These are phyloP conservation scores for Megastigmus dorsalis DNA, from an alignment of 2,888 invertebrate genomes.

Conservation along the genomic window DNA sequence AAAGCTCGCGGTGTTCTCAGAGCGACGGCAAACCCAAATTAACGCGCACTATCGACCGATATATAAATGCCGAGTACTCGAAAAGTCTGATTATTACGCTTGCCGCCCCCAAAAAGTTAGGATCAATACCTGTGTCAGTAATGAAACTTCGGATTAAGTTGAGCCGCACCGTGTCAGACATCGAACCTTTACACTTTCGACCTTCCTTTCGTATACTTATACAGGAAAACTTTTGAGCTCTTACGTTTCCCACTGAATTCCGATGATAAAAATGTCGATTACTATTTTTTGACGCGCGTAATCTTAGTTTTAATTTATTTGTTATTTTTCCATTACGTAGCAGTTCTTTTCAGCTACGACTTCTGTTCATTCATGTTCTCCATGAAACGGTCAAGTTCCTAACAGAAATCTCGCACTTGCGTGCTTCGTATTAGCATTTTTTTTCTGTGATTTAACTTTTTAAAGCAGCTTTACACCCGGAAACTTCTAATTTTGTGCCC, in stretches of 20 bases:
- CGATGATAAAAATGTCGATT: constrained; percentile 12
- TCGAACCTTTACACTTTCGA: too few relatives aligned
- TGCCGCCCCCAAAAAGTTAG: constrained; percentile 6
- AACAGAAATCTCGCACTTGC: too few relatives aligned
- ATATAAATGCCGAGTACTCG: constrained; percentile 7
- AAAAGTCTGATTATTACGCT: constrained; percentile 28
- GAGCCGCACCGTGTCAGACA: too few relatives aligned
- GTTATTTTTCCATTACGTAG: background rate
- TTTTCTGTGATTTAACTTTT: too few relatives aligned
- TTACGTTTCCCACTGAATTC: background rate
- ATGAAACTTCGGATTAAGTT: constrained; percentile 30
- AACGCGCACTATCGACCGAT: constrained; percentile 24
- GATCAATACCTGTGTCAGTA: constrained; percentile 17
- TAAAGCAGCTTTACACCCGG: too few relatives aligned
- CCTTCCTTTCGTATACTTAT: background rate
- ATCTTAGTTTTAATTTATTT: constrained; percentile 11
- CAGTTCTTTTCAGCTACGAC: background rate
- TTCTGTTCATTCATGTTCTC: too few relatives aligned
- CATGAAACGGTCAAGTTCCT: too few relatives aligned
- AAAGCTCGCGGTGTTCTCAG: background rate
- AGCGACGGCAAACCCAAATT: constrained; percentile 27
- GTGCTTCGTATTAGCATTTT: too few relatives aligned
- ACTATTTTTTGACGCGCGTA: background rate
- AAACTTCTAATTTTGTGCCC: too few relatives aligned
- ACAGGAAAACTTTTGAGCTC: constrained; percentile 12